phyloP scores from a whole-genome alignment of 2,113 vertebrate genomes.

The Etheostoma cragini region DNA sequence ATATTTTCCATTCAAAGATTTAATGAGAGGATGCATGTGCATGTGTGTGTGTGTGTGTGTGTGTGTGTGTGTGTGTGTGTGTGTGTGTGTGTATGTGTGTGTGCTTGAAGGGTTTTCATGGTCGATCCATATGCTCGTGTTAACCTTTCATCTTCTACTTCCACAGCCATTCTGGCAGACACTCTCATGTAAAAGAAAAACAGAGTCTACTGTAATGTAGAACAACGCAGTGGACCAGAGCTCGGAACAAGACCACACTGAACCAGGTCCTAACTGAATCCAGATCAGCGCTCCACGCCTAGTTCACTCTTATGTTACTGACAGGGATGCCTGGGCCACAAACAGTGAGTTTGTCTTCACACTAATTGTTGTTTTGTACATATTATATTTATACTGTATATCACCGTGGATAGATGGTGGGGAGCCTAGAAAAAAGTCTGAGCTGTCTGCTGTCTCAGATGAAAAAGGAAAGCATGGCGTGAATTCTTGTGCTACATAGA shows the following conservation, averaged over 20 bases:
- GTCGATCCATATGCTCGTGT: constrained; percentile 63
- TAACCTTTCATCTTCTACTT: constrained; percentile 64
- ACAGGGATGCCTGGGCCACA: constrained; percentile 26
- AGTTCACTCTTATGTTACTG: constrained; percentile 35
- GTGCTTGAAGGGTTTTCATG: constrained; percentile 20
- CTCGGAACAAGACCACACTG: neutral
- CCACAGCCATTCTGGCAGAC: constrained; percentile 25
- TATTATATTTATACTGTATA: constrained; percentile 48
- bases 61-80: constrained; percentile 35
- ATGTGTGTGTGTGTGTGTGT: constrained; percentile 15
- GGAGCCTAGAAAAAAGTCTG: constrained; percentile 27
- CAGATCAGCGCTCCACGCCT: constrained; percentile 42
- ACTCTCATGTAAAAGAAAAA: constrained; percentile 37
- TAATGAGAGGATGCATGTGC: constrained; percentile 55
- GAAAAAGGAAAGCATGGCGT: constrained; percentile 1
- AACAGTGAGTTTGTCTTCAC: constrained; percentile 57
- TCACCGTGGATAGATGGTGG: constrained; percentile 45
- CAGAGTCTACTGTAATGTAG: constrained; percentile 20
- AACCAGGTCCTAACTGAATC: constrained; percentile 44
- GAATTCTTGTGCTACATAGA: neutral
- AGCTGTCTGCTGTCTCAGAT: constrained; percentile 33
- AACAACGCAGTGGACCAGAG: constrained; percentile 25
- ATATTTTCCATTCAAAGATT: constrained; percentile 60
- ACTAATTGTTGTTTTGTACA: constrained; percentile 60
- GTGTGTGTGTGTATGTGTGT: constrained; percentile 32